Conservation (phyloP, 2,888 invertebrate genomes). For the Sinodicranocentrus sp. region DNA sequence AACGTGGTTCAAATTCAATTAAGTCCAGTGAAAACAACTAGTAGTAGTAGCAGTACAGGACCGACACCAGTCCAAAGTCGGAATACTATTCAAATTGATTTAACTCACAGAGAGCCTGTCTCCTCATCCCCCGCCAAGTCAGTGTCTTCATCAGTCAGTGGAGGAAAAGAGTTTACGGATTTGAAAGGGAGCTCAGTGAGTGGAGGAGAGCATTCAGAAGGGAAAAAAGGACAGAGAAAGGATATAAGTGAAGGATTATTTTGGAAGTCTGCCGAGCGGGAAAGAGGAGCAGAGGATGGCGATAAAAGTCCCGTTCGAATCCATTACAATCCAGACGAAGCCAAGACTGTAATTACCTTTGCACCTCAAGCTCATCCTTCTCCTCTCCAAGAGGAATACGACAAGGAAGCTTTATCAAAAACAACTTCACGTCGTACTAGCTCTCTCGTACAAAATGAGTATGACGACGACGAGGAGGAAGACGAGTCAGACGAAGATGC, state of each 20-base stretch:
- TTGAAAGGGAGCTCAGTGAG: constrained; percentile 28
- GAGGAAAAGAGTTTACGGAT: constrained; percentile 78
- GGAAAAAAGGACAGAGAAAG: constrained; percentile 86
- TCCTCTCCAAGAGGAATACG: neutral
- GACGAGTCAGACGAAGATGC: constrained; percentile 59
- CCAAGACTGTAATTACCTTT: constrained; percentile 64
- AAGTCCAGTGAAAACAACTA: constrained; percentile 56
- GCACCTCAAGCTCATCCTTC: constrained; percentile 27
- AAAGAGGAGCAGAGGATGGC: constrained; percentile 40
- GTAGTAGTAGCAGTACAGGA: neutral
- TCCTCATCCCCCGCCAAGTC: constrained; percentile 61
- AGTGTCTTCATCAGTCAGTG: constrained; percentile 76
- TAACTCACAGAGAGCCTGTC: constrained; percentile 46
- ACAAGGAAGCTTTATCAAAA: constrained; percentile 11
- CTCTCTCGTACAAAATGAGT: constrained; percentile 31
- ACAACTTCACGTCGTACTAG: neutral
- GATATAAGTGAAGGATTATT: constrained; percentile 80
- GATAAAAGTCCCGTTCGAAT: constrained; percentile 60
- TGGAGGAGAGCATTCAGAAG: too few relatives aligned
- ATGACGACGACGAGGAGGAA: constrained; percentile 56
- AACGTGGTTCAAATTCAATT: constrained; percentile 55
- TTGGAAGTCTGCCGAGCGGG: constrained; percentile 73
- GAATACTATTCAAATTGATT: constrained; percentile 67
- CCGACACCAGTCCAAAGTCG: constrained; percentile 48
- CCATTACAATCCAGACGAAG: constrained; percentile 47